Evolutionary conservation across 2,888 invertebrate species (phyloP), one percentile per base, ranked within the genome.

Genomic region (Mesorhabditis belari): DNA sequence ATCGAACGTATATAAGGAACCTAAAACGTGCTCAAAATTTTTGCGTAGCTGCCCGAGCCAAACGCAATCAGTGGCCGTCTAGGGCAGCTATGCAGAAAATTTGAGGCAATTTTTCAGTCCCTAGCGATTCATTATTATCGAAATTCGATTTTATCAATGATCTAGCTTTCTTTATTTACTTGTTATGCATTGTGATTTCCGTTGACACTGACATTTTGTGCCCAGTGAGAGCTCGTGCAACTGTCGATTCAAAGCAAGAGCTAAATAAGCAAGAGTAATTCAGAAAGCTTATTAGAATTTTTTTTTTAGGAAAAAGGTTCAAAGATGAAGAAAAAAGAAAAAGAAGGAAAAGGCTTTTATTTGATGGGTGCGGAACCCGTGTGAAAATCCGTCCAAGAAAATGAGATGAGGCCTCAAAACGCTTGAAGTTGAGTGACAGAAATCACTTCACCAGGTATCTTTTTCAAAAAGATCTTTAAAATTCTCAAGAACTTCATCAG

Each of bases 151-250:
- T 3, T 5, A 21, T 12, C 28, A 28, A 58, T 35, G 17, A 58
- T 9, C 12, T 50, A 29, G 6, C 49, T 50, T 6, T 65, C 69
- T 67, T 57, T 62, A 62, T 23, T 63, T 64, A n/a, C 69, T 67
- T 26, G 67, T 67, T 6, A 66, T 64, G 58, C 79, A 79, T 58
- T 79, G 79, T 5, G 76, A 76, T 50, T 74, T 64, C 21, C 80
- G 64, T 60, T 79, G 79, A 62, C 80, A 80, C 25, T 77, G 77
- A 61, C 80, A 80, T 1, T 76, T 73, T 4, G 79, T 80, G 21
- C 68, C 73, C 4, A 73, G 66, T 5, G 78, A 74, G 59, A 80
- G 54, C 44, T 74, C 69, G 55, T 76, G 73, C 35, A 80, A 65
- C 58, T 66, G 69, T 44, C 65, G 62, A 63, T 80, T 80, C 49